Percentiles rank a stretch among this genome's conserved stretches.
phyloP scores from a whole-genome alignment of 2,888 invertebrate species.

The Onthophagus sagittarius region DNA sequence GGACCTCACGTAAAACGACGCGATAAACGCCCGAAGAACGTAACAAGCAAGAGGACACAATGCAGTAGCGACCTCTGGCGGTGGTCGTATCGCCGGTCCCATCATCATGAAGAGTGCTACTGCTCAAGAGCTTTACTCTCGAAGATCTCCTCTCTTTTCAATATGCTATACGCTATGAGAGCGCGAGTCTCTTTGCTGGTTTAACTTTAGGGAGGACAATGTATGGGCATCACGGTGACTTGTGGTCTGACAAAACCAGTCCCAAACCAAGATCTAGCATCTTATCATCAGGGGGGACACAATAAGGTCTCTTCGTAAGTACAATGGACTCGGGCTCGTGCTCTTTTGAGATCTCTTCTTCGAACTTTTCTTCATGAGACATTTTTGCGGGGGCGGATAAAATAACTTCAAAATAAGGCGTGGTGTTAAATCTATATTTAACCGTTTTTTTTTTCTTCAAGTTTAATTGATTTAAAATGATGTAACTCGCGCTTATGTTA shows the following conservation, averaged over 20 bases:
- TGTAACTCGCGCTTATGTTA: neutral
- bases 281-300: neutral
- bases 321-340: neutral
- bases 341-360: neutral
- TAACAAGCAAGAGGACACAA: neutral
- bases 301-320: neutral
- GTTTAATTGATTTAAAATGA: neutral
- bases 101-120: neutral
- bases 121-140: neutral
- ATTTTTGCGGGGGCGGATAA: neutral
- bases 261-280: neutral
- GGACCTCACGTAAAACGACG: neutral
- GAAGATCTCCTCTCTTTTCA: neutral
- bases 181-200: neutral
- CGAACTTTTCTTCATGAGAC: neutral
- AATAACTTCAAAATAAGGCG: neutral
- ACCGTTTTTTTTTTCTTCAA: no score
- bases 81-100: neutral
- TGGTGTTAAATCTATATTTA: neutral
- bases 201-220: neutral
- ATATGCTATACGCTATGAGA: neutral
- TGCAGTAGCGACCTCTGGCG: neutral
- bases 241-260: neutral
- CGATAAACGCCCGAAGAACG: neutral
- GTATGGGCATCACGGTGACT: neutral